Percentiles rank a stretch among this genome's conserved stretches.
These are phyloP conservation scores for Watersipora subatra DNA, from an alignment of 1,140 invertebrate species.

Conservation along the genomic window DNA sequence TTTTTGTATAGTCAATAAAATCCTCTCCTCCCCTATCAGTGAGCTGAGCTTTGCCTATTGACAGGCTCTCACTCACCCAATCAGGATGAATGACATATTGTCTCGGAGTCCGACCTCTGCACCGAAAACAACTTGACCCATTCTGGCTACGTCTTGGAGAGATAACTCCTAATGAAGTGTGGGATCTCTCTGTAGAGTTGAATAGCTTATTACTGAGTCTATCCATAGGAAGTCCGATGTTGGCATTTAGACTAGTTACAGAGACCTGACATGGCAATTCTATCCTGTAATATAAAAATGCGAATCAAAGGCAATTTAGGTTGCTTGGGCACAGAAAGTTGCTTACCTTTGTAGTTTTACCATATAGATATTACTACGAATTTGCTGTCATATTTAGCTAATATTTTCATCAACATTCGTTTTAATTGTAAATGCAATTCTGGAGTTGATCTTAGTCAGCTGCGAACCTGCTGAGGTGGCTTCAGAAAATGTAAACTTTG, in stretches of 20 bases:
- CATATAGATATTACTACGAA: too few species aligned
- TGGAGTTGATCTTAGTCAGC: too few species aligned
- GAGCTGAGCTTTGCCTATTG: neutral
- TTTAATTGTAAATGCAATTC: too few species aligned
- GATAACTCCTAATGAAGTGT: neutral
- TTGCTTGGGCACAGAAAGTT: too few species aligned
- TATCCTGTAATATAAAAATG: neutral
- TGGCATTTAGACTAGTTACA: neutral
- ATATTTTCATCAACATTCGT: too few species aligned
- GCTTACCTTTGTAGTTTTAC: too few species aligned
- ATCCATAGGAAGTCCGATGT: constrained; percentile 1
- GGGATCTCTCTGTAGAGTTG: neutral
- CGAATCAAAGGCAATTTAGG: too few species aligned
- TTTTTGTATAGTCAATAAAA: neutral
- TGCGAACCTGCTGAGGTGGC: too few species aligned
- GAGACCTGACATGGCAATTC: neutral
- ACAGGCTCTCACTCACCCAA: constrained; percentile 4
- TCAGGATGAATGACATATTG: constrained; percentile 2
- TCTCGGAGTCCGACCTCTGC: neutral
- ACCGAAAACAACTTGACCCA: neutral
- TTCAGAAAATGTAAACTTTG: too few species aligned
- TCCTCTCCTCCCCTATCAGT: neutral
- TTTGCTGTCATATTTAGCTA: too few species aligned
- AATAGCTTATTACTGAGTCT: neutral
- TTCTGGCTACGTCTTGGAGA: neutral